Base-by-base conservation (phyloP, 2,113 vertebrate species). In the Clarias magur region DNA sequence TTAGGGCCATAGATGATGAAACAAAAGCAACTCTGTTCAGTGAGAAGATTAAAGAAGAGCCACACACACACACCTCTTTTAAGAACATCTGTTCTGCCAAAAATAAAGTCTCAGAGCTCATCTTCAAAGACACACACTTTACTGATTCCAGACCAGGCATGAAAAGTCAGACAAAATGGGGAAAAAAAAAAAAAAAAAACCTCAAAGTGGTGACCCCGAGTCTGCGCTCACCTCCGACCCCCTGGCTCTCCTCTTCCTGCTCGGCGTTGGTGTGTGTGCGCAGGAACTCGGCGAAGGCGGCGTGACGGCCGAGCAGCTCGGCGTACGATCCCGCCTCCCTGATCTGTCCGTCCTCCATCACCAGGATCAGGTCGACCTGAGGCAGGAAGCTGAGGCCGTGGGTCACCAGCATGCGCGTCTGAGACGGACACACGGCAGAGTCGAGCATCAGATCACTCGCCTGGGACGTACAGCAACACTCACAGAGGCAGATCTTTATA, bases 391-490 rank as follows among this genome's bases (percentile, higher is more conserved):
- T 97, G 89, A 99, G 85, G 0, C 97, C 93, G 0, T 99, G 98
- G 1, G 98, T 99, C 87, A 99, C 97, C 92, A 99, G 93, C 82
- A 99, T 90, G 10, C 97, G 96, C 0, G 98, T 99, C 98, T 99
- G 80, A 60, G 34, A 72, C 1, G 21, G 21, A 75, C 5, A 79
- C 21, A 56, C 86, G 15, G 30, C 30, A 42, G 27, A 5, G 73
- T 48, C 42, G 25, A 0, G 42, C 4, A 12, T 25, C 23, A 4
- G 4, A 25, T 25, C 73, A 23, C 73, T 76, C 54, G 84, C 4
- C 70, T 54, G 4, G 3, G 42, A 42, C 3, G 2, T 27, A 59
- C n/a, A 11, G 19, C 59, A 11, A 48, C 7, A 23, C 38, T 11
- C 1, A n/a, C 54, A 59, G 76, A 0, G 34, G 34, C 38, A 3